These are phyloP conservation scores for Heterodera filipjevi DNA, from an alignment of 2,888 invertebrate species.

Conservation along the genomic window DNA sequence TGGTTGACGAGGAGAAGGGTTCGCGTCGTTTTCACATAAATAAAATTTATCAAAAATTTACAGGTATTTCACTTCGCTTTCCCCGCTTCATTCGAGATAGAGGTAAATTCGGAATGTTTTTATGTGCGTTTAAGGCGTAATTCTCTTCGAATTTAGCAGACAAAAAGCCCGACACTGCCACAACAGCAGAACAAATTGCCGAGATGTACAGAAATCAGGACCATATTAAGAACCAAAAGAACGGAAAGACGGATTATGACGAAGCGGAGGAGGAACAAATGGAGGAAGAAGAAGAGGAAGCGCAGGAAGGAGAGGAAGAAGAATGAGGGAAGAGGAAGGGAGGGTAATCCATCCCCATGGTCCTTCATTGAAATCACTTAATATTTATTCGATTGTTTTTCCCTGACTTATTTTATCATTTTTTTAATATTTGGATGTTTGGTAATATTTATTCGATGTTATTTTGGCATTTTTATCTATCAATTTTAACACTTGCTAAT, in stretches of 20 bases:
- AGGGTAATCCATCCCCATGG: too few species aligned
- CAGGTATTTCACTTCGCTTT: constrained; percentile 89
- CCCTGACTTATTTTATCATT: background rate
- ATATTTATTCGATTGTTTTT: too few species aligned
- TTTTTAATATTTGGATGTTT: too few species aligned
- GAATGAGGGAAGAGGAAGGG: background rate
- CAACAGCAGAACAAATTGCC: constrained; percentile 79
- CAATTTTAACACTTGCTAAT: too few species aligned
- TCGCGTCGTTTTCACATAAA: background rate
- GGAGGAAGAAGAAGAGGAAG: background rate
- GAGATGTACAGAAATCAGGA: constrained; percentile 82
- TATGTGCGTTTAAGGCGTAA: background rate
- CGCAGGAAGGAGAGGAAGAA: background rate
- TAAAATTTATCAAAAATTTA: background rate
- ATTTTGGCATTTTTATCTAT: too few species aligned
- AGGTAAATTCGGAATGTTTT: background rate
- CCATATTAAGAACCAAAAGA: constrained; percentile 73
- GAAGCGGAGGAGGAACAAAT: background rate
- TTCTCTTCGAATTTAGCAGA: constrained; percentile 74
- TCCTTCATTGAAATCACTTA: too few species aligned
- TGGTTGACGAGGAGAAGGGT: constrained; percentile 70
- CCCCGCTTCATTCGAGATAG: constrained; percentile 72
- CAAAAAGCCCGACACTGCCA: constrained; percentile 89
- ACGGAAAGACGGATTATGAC: constrained; percentile 44
- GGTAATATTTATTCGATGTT: too few species aligned